A percentile compares a stretch with the other conserved stretches of the same genome.
phyloP scores from a whole-genome alignment of 2,113 vertebrate genomes.

The Morone saxatilis region DNA sequence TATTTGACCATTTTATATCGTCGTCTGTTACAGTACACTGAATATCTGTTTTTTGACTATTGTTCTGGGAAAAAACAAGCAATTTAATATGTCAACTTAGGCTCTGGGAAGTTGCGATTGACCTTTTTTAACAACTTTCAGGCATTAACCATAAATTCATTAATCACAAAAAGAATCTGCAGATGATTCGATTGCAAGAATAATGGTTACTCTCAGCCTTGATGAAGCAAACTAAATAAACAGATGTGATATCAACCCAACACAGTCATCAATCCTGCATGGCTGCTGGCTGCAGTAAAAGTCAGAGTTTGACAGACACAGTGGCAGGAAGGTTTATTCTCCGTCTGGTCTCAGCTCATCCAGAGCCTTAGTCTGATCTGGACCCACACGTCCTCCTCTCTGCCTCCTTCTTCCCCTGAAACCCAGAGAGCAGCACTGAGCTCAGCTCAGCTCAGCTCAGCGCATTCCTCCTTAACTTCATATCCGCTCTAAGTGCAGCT shows the following conservation, averaged over 20 bases:
- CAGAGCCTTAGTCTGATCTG: constrained; percentile 8
- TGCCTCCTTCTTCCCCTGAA: constrained; percentile 23
- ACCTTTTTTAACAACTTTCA: background rate
- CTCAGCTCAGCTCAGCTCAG: constrained; percentile 42
- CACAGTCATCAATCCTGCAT: background rate
- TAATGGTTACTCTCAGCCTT: background rate
- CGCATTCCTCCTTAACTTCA: constrained; percentile 80
- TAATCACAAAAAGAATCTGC: background rate
- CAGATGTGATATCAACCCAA: background rate
- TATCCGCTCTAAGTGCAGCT: constrained; percentile 73
- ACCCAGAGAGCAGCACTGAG: constrained; percentile 21
- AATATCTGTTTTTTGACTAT: background rate
- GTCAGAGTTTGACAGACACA: constrained; percentile 15
- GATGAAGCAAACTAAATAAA: background rate
- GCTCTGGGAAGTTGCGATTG: background rate
- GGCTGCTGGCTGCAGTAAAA: background rate
- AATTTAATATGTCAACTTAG: background rate
- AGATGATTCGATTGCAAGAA: background rate
- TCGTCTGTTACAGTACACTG: background rate
- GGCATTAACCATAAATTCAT: background rate
- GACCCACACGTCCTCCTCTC: constrained; percentile 15
- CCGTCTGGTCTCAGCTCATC: constrained; percentile 20
- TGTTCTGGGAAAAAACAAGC: background rate
- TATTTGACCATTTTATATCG: background rate
- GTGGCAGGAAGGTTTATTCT: constrained; percentile 14